Conservation (phyloP, 2,797 vertebrate genomes). For the Sebastolobus alascanus region DNA sequence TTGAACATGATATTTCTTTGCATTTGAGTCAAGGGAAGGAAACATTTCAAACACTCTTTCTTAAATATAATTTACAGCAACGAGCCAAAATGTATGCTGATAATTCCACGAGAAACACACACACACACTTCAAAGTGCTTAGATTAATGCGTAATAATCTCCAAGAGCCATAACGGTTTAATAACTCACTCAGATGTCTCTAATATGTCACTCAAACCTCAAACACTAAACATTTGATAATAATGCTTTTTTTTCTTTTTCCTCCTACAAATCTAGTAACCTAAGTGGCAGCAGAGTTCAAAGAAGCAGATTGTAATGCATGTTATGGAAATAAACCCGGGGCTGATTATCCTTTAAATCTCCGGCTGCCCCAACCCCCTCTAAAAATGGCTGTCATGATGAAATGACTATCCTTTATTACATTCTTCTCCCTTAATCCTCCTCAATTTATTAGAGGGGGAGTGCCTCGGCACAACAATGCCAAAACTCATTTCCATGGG, state of each 20-base stretch:
- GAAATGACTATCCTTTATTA: conserved; percentile 95
- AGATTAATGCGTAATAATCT: conserved; percentile 85
- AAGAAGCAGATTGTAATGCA: conserved; percentile 85
- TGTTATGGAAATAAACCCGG: conserved; percentile 93
- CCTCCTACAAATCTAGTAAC: conserved; percentile 72
- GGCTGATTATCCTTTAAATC: conserved; percentile 94
- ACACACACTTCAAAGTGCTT: conserved; percentile 81
- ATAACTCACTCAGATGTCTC: conserved; percentile 83
- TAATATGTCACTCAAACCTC: conserved; percentile 78
- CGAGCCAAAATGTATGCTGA: conserved; percentile 43
- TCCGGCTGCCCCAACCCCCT: conserved; percentile 90
- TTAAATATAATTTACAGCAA: conserved; percentile 48
- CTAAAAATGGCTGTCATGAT: conserved; percentile 91
- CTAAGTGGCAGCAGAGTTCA: conserved; percentile 84
- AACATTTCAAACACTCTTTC: conserved; percentile 30
- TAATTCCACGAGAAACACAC: conserved; percentile 55
- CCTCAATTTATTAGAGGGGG: conserved; percentile 92
- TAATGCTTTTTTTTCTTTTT: conserved; percentile 43
- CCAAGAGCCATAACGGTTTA: conserved; percentile 79
- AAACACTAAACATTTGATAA: conserved; percentile 79
- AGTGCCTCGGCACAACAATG: conserved; percentile 81
- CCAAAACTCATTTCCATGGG: conserved; percentile 94
- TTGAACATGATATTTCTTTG: conserved; percentile 39
- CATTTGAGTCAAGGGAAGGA: conserved; percentile 27
- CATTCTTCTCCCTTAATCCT: conserved; percentile 95